Evolutionary conservation across 1,140 invertebrate genomes (phyloP), one percentile per base, ranked within the genome.

Genomic region (Lucilia sericata): DNA sequence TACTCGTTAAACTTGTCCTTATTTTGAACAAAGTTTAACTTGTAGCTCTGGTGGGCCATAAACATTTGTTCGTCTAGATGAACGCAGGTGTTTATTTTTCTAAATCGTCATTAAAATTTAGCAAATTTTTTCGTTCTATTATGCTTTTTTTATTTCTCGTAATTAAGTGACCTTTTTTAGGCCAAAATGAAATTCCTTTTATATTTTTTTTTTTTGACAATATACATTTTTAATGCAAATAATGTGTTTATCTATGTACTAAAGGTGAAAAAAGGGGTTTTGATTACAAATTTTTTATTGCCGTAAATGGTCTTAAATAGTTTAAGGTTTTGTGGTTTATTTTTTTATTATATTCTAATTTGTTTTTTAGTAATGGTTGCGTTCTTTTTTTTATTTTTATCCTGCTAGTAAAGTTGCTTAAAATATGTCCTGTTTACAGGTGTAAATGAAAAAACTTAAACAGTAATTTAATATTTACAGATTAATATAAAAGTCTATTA

Each of bases 41-140:
- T 70, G 19, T 70, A 25, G 65, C 19, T 30, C 1, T 70, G 5
- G 55, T 60, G 5, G 19, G 19, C 25, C 21, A 25, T 21, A 70
- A 12, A 10, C 21, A 21, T 21, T 19, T 21, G 0, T 5, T 19
- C n/a, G 19, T 70, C 7, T 70, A 70, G 0, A 4, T 70, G 0
- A 19, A 70, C 19, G n/a, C 65, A 70, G 65, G 65, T 70, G 65
- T 70, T 70, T 70, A 70, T 70, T 70, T 70, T 70, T 19, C n/a
- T 70, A 70, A 70, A 70, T 70, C 65, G 65, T 70, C 65, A 70
- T 70, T 70, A 70, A 21, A 70, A 21, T 70, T 70, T 70, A 60
- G n/a, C 2, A 42, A 60, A 60, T n/a, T n/a, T n/a, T 60, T 60
- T 60, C 14, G n/a, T 17, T n/a, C 14, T 17, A 12, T 30, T 30